These are phyloP conservation scores for Dolichopus griseipennis DNA, from an alignment of 2,888 invertebrate genomes.

Conservation along the genomic window DNA sequence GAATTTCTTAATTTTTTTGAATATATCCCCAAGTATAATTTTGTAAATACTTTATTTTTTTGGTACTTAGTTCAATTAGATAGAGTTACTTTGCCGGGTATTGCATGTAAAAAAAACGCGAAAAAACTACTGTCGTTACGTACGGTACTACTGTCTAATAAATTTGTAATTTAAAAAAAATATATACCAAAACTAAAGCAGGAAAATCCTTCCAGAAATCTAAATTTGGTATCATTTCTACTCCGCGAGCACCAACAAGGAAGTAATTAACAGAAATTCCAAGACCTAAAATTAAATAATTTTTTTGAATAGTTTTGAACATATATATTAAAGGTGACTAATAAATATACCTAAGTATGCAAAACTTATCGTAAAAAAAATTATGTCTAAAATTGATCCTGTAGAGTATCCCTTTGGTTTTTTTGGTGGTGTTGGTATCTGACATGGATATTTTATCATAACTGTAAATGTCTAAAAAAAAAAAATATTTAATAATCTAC, in stretches of 20 bases:
- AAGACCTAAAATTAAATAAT: conserved; percentile 30
- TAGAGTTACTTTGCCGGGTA: too few relatives aligned
- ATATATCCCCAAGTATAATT: too few relatives aligned
- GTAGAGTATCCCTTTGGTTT: conserved; percentile 18
- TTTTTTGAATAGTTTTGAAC: not conserved
- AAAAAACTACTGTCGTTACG: too few relatives aligned
- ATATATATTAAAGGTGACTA: not conserved
- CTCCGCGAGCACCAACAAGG: conserved; percentile 61
- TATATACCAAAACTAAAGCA: conserved; percentile 54
- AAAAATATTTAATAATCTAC: not conserved
- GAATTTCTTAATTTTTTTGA: too few relatives aligned
- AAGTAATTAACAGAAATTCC: conserved; percentile 58
- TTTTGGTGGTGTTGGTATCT: not conserved
- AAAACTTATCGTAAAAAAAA: conserved; percentile 50
- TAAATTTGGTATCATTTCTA: conserved; percentile 64
- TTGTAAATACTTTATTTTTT: too few relatives aligned
- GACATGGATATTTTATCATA: conserved; percentile 12
- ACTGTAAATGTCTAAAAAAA: conserved; percentile 7
- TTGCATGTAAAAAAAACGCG: too few relatives aligned
- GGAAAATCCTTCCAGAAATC: conserved; percentile 66
- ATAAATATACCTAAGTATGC: conserved; percentile 50
- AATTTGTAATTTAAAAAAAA: too few relatives aligned
- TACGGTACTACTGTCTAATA: too few relatives aligned
- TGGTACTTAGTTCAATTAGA: too few relatives aligned
- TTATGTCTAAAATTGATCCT: conserved; percentile 55